phyloP scores from a whole-genome alignment of 2,113 vertebrate species.

The Mobula hypostoma region DNA sequence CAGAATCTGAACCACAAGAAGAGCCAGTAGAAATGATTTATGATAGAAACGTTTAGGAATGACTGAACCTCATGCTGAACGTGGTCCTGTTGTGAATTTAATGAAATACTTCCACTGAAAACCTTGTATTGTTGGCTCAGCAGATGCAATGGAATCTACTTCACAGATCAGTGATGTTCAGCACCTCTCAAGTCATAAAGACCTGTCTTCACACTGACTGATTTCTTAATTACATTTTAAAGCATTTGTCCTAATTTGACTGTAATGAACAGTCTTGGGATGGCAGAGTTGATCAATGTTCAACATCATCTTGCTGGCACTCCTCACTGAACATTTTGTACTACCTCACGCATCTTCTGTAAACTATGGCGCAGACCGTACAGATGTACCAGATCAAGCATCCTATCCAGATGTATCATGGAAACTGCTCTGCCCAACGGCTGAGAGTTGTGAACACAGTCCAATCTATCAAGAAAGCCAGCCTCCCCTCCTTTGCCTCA shows the following conservation, averaged over 20 bases:
- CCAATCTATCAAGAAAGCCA: no score
- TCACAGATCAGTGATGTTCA: neutral
- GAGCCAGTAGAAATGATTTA: neutral
- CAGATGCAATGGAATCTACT: neutral
- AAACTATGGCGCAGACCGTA: no score
- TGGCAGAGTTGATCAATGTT: neutral
- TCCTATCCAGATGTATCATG: no score
- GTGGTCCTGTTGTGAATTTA: neutral
- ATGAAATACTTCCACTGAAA: neutral
- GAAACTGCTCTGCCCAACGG: no score
- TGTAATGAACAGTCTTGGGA: neutral
- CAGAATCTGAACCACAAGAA: neutral
- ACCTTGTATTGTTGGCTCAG: neutral
- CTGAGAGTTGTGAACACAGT: no score
- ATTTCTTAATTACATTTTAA: conserved; percentile 13
- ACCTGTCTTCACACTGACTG: neutral
- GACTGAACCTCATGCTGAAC: neutral
- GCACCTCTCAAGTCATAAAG: neutral
- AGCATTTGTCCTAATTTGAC: conserved; percentile 26
- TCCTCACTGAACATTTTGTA: neutral
- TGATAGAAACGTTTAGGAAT: neutral
- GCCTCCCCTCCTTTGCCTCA: no score
- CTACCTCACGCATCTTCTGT: neutral
- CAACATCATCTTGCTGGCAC: neutral
- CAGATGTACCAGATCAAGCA: no score